Evolutionary conservation across 2,888 invertebrate species (phyloP).

Genomic region (Catonia carolina): DNA sequence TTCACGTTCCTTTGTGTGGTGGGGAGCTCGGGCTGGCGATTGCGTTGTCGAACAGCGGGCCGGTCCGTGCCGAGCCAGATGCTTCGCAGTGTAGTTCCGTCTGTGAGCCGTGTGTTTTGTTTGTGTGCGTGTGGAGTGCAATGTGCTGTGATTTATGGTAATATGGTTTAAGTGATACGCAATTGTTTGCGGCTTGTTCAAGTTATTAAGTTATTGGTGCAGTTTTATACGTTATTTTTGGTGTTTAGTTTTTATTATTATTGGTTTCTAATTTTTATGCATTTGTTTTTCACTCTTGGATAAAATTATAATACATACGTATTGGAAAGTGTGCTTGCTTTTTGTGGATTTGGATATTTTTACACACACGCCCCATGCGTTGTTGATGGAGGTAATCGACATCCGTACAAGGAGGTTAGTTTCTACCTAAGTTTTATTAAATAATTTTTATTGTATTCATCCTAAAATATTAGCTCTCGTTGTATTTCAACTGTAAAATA

Average conservation of each 20-base stretch:
- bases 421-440: constrained; percentile 9
- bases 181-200: no score
- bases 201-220: no score
- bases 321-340: constrained; percentile 20
- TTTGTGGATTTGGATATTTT: no score
- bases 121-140: constrained; percentile 10
- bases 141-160: constrained; percentile 10
- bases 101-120: not conserved
- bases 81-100: constrained; percentile 10
- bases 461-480: no score
- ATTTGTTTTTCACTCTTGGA: no score
- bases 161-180: not conserved
- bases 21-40: constrained; percentile 20
- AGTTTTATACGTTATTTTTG: no score
- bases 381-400: constrained; percentile 25
- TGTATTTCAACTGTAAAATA: no score
- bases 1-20: constrained; percentile 24
- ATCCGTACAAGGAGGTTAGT: constrained; percentile 26
- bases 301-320: no score
- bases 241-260: no score
- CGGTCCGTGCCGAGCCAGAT: constrained; percentile 17
- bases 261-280: no score
- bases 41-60: constrained; percentile 22
- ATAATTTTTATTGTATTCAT: no score
- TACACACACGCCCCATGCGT: constrained; percentile 24